Evolutionary conservation across 2,113 vertebrate species (phyloP).

Genomic region (Eonycteris spelaea): DNA sequence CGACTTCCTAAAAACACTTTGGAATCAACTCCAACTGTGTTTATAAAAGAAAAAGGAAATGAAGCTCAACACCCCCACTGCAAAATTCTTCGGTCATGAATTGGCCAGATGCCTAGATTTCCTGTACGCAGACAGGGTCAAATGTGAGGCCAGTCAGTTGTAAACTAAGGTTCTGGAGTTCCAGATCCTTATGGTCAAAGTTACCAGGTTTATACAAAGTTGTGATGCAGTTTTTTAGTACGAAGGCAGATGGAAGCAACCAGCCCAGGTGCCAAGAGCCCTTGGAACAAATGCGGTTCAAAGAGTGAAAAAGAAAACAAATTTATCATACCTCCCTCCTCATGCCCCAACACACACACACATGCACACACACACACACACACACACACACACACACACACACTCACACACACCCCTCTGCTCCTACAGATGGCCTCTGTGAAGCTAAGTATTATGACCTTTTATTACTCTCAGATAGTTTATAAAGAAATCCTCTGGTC

Average conservation of each 20-base stretch:
- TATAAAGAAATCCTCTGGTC: neutral
- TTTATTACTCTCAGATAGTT: neutral
- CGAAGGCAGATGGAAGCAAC: neutral
- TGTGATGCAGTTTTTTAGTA: neutral
- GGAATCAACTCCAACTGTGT: conserved; percentile 55
- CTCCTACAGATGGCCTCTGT: neutral
- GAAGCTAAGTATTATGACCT: neutral
- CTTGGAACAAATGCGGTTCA: neutral
- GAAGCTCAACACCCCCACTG: conserved; percentile 25
- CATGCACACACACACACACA: neutral
- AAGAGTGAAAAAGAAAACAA: neutral
- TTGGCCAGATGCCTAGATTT: conserved; percentile 50
- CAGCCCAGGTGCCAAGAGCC: neutral
- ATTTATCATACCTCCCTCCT: neutral
- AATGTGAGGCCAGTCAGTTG: neutral
- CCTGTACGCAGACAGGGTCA: conserved; percentile 58
- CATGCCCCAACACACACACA: neutral
- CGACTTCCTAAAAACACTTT: conserved; percentile 67
- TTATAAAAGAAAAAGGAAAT: conserved; percentile 65
- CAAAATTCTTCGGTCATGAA: conserved; percentile 23
- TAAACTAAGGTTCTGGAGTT: conserved; percentile 4
- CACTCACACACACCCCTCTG: neutral
- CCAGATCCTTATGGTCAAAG: neutral
- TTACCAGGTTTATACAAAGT: neutral
- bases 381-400: neutral